These are phyloP conservation scores for Dorcus parallelipipedus DNA, from an alignment of 2,888 invertebrate genomes.

Conservation along the genomic window DNA sequence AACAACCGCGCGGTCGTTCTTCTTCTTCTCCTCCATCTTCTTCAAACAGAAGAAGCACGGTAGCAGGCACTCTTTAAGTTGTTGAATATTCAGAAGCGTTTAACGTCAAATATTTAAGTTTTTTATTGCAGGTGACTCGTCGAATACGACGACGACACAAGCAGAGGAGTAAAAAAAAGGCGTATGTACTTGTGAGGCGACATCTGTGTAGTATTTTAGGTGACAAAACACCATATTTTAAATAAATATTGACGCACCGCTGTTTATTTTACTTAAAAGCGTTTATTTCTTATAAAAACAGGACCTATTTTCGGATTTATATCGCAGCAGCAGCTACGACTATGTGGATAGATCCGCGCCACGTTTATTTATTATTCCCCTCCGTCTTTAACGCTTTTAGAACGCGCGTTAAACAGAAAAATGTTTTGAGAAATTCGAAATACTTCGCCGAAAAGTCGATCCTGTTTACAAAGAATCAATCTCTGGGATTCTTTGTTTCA, in stretches of 20 bases:
- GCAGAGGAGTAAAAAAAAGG: conserved; percentile 1
- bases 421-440: too few species aligned
- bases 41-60: too few species aligned
- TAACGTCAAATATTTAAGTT: conserved; percentile 11
- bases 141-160: conserved; percentile 1
- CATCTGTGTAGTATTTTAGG: conserved; percentile 4
- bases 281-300: conserved; percentile 18
- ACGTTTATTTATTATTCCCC: too few species aligned
- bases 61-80: background rate
- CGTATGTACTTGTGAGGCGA: conserved; percentile 2
- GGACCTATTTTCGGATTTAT: conserved; percentile 7
- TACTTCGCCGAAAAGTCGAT: too few species aligned
- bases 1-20: too few species aligned
- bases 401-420: too few species aligned
- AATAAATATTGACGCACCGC: conserved; percentile 16
- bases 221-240: conserved; percentile 12
- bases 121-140: conserved; percentile 10
- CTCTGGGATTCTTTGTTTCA: too few species aligned
- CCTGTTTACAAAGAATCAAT: too few species aligned
- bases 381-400: too few species aligned
- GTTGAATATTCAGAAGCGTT: conserved; percentile 14
- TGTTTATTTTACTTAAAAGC: conserved; percentile 22
- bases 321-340: background rate
- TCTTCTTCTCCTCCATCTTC: too few species aligned
- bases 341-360: too few species aligned